Percentiles rank a stretch among this genome's conserved stretches.
These are phyloP conservation scores for Meteorus cinctellus DNA, from an alignment of 2,888 invertebrate genomes.

Conservation along the genomic window DNA sequence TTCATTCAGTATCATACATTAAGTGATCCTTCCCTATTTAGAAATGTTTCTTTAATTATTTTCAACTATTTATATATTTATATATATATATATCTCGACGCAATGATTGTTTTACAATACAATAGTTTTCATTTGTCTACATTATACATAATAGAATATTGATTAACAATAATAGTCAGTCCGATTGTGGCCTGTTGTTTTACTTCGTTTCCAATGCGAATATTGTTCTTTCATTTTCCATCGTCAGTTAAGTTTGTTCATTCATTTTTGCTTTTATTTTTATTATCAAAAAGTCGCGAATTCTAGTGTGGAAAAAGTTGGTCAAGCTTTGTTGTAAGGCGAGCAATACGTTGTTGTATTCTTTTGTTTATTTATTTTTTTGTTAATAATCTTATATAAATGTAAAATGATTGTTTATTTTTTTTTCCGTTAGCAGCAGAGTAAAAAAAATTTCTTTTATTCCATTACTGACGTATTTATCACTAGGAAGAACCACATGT, in stretches of 20 bases:
- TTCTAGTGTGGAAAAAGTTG: constrained; percentile 8
- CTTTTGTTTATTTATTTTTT: not conserved
- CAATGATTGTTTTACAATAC: not conserved
- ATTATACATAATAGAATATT: not conserved
- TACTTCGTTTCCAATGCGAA: not conserved
- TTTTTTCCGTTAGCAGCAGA: too few relatives aligned
- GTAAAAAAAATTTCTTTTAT: too few relatives aligned
- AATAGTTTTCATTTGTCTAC: not conserved
- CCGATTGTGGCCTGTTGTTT: not conserved
- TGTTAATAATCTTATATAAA: not conserved
- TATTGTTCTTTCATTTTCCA: constrained; percentile 1
- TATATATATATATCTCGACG: not conserved
- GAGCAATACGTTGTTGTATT: constrained; percentile 9
- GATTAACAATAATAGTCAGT: constrained; percentile 1
- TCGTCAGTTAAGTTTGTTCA: constrained; percentile 1
- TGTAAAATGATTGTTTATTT: not conserved
- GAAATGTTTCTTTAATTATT: too few relatives aligned
- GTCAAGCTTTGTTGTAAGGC: constrained; percentile 21
- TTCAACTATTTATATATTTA: not conserved
- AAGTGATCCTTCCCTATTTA: too few relatives aligned
- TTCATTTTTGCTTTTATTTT: not conserved
- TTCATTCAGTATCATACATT: too few relatives aligned
- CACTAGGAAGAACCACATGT: too few relatives aligned
- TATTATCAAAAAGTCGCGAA: constrained; percentile 5
- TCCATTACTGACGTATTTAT: too few relatives aligned